phyloP scores from a whole-genome alignment of 1,140 invertebrate species.

The Calliopsis andreniformis region DNA sequence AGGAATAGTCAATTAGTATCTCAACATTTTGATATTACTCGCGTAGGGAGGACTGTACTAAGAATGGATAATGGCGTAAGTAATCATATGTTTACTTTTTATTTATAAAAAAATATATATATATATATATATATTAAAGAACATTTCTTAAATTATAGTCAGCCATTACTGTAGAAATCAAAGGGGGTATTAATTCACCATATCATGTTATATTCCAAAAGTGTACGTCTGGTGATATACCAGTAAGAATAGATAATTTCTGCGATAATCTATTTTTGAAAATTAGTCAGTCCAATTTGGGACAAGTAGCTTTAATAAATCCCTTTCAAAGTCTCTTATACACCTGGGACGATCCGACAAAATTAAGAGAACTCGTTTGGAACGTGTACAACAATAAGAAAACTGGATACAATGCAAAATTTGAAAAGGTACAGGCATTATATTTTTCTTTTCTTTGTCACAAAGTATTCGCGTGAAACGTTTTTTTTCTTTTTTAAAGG shows the following conservation, averaged over 20 bases:
- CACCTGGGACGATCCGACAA: slow-evolving; percentile 93
- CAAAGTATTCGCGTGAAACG: background rate
- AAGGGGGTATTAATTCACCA: slow-evolving; percentile 87
- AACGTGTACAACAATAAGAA: slow-evolving; percentile 92
- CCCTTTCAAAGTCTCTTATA: slow-evolving; percentile 90
- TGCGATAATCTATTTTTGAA: slow-evolving; percentile 92
- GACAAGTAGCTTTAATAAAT: slow-evolving; percentile 88
- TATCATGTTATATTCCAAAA: slow-evolving; percentile 87
- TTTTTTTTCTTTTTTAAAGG: slow-evolving; percentile 73
- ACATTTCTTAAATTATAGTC: slow-evolving; percentile 82
- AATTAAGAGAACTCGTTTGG: slow-evolving; percentile 88
- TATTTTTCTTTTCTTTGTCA: background rate
- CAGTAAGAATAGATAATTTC: slow-evolving; percentile 90
- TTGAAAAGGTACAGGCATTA: slow-evolving; percentile 83
- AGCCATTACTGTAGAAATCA: slow-evolving; percentile 88
- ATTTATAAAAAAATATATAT: background rate
- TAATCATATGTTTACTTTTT: slow-evolving; percentile 36
- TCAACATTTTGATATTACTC: slow-evolving; percentile 88
- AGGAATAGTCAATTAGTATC: slow-evolving; percentile 89
- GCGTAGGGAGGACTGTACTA: slow-evolving; percentile 87
- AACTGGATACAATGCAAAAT: slow-evolving; percentile 86
- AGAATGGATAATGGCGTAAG: slow-evolving; percentile 92
- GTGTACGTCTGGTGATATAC: slow-evolving; percentile 88
- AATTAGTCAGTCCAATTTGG: slow-evolving; percentile 88
- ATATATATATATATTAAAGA: too few relatives aligned